Base-by-base conservation (phyloP, 2,113 vertebrate species). In the Alethe diademata region DNA sequence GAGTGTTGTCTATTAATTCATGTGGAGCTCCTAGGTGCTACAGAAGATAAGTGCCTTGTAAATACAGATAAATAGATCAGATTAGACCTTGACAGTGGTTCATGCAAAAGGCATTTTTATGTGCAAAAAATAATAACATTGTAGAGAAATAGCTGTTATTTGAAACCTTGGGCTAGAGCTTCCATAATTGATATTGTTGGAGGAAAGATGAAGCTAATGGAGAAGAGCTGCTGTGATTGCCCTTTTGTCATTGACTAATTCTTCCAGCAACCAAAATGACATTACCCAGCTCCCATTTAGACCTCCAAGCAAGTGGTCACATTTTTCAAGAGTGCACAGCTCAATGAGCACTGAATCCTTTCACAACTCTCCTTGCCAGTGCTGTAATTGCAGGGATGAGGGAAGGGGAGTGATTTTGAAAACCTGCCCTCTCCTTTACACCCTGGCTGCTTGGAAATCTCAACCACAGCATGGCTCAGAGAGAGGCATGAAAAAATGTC, bases 11-110 rank as follows among this genome's bases (percentile, higher is more conserved):
- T 93, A 1, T 92, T 93, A 91, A 93, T 94, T 93, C 73, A 42
- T 42, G 48, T 89, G 80, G 69, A 95, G 86, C 92, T 81, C 88
- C 94, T 86, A 93, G 91, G 94, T 93, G 78, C 73, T 89, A 7
- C 53, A 60, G 65, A 92, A 94, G 79, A 92, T 96, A 96, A 96
- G 92, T 95, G 91, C 86, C 89, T 93, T 92, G 88, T 97, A 97
- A 97, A 96, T 95, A 81, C 93, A 95, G 80, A 93, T 92, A 97
- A 95, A 96, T 92, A 92, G 93, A 93, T 92, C 81, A 91, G 61
- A 95, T 96, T 95, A 93, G 96, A 94, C 95, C 89, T 95, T 97
- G 96, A 95, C 86, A 92, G 86, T 87, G 42, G 86, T 85, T 95
- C 94, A 96, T 96, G 84, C 91, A 95, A 96, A 97, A 96, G 86